Base-by-base conservation (phyloP, 2,113 vertebrate species). In the Eudyptes chrysolophus region DNA sequence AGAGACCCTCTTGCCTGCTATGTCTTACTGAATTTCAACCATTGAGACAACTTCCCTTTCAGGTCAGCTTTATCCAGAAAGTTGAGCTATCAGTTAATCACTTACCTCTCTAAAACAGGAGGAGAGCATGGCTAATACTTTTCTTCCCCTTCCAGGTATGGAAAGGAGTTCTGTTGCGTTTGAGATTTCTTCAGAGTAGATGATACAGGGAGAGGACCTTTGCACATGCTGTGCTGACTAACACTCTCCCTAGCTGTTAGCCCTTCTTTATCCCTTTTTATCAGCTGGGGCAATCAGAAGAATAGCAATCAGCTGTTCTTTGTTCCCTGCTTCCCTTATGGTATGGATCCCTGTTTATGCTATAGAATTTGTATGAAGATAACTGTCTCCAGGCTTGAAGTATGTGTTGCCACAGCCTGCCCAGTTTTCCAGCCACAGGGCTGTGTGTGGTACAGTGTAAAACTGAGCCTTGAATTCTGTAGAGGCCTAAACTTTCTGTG, bases 41-140 rank as follows among this genome's bases (percentile, higher is more conserved):
- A 65, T 10, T 70, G 40, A 94, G 51, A 48, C 38, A 77, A 14
- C 24, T 52, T 62, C 51, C 42, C 75, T 86, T 77, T n/a, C 91
- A 92, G 49, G 34, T 60, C 38, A 79, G 77, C 60, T 89, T 84
- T 89, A 44, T 22, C 36, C 76, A 89, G 68, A n/a, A 60, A 61
- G 34, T 24, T 49, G 19, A 94, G 52, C n/a, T 66, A 32, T 52
- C 38, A 16, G 9, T 54, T 70, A 90, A 75, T 25, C 22, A 72
- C 54, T 66, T 72, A 79, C 60, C 42, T 62, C n/a, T n/a, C 17
- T 13, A 49, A 87, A 36, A 19, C 29, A 91, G 57, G 19, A 74
- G 10, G 38, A 49, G 16, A 78, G 2, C 32, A 7, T 0, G 0
- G 19, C 40, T 72, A 49, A 82, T 19, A 8, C 6, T 25, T 29